Base-by-base conservation (phyloP, 2,113 vertebrate species). In the Scartelaos histophorus region DNA sequence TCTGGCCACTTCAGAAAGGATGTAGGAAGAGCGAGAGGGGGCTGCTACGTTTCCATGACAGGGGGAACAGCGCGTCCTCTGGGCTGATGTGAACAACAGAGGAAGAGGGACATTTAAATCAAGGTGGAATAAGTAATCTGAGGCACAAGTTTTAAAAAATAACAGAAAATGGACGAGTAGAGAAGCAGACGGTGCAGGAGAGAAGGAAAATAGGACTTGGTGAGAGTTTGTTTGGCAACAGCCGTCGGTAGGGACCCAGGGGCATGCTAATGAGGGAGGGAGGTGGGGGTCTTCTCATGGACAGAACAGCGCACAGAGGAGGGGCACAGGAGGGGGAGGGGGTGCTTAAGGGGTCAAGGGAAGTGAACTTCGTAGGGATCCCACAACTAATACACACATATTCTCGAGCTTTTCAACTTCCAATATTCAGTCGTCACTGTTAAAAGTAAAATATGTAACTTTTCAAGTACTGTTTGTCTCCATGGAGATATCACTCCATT, bases 361-460 rank as follows among this genome's bases (percentile, higher is more conserved):
- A 91, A 90, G 89, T 85, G 87, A 91, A 90, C 87, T 90, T 90
- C 89, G 85, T 62, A 38, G 85, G 89, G 87, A 88, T 89, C 90
- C 87, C 88, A 90, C 86, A 88, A 88, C 89, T 85, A 92, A 82
- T 77, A 80, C 65, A 4, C 35, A 22, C 22, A 84, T 87, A 85
- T 89, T 89, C 88, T 83, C 56, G 67, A 70, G 74, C 67, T 76
- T 81, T 72, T 82, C 76, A 74, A 78, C 64, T 46, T 58, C 21
- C 56, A 58, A 58, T 22, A 5, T 58, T 58, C 24, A 12, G 13
- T 58, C 22, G 13, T 58, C 22, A 25, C 56, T 25, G 56, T 57
- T 57, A n/a, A 53, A 53, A 15, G 11, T 47, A 16, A 13, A 13
- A 3, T 15, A 47, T 15, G 46, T 16, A 47, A 47, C 46, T 47